These are phyloP conservation scores for Psilanteris sp. DNA, from an alignment of 1,140 invertebrate genomes.

Conservation along the genomic window DNA sequence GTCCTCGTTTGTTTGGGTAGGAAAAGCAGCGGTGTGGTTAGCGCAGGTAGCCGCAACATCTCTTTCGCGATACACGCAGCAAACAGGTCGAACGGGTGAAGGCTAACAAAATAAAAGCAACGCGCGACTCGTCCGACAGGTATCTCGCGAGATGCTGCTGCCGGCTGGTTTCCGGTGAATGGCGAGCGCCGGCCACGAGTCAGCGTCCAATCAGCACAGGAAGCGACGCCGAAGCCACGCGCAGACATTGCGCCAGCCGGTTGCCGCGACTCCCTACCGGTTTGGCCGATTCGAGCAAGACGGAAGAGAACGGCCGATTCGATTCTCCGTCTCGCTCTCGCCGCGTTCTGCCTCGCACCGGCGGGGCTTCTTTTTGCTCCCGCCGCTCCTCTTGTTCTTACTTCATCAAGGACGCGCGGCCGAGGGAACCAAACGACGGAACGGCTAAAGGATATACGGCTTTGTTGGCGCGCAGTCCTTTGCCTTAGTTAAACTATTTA, in stretches of 20 bases:
- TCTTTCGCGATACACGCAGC: constrained; percentile 45
- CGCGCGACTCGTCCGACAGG: constrained; percentile 33
- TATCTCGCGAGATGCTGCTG: constrained; percentile 54
- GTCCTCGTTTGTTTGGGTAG: constrained; percentile 8
- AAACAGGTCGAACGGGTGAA: constrained; percentile 66
- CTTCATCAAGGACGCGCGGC: constrained; percentile 38
- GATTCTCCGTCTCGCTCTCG: neutral
- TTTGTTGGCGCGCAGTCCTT: constrained; percentile 13
- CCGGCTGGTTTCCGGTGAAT: constrained; percentile 75
- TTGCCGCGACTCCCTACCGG: constrained; percentile 23
- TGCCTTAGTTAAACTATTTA: constrained; percentile 20
- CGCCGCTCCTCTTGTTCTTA: constrained; percentile 10
- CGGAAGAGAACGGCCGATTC: neutral
- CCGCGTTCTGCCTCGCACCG: constrained; percentile 12
- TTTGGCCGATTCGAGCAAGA: constrained; percentile 16
- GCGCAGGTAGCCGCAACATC: constrained; percentile 59
- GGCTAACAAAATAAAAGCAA: constrained; percentile 42
- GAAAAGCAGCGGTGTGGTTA: constrained; percentile 14
- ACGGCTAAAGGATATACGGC: constrained; percentile 24
- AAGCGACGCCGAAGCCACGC: constrained; percentile 77
- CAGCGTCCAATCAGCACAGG: constrained; percentile 78
- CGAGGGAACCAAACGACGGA: constrained; percentile 13
- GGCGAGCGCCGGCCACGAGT: constrained; percentile 80
- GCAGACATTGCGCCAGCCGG: constrained; percentile 62
- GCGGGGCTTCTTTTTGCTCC: constrained; percentile 10